These are phyloP conservation scores for Psix sp. DNA, from an alignment of 1,140 invertebrate genomes.

Conservation along the genomic window DNA sequence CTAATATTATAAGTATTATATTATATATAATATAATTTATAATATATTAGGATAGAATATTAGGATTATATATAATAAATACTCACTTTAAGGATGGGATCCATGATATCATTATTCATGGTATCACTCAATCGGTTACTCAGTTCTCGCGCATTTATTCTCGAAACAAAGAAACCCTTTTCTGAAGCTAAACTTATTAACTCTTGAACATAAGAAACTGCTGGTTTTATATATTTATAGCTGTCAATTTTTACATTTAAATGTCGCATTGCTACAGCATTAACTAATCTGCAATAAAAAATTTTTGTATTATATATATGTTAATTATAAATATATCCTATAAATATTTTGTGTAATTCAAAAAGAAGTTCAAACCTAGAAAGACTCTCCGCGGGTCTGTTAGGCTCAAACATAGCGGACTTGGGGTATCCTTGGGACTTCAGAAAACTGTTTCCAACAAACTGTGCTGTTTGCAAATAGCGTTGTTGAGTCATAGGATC, in stretches of 20 bases:
- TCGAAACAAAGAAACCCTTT: conserved; percentile 80
- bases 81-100: conserved; percentile 82
- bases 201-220: conserved; percentile 83
- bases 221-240: conserved; percentile 84
- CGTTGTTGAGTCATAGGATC: conserved; percentile 86
- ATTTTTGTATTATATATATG: not conserved
- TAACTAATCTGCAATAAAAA: conserved; percentile 75
- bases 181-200: conserved; percentile 82
- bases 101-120: conserved; percentile 87
- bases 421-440: conserved; percentile 86
- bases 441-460: conserved; percentile 85
- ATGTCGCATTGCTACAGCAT: conserved; percentile 83
- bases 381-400: conserved; percentile 82
- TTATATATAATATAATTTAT: no score
- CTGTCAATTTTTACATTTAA: conserved; percentile 85
- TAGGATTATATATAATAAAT: not conserved
- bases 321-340: no score
- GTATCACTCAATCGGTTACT: conserved; percentile 86
- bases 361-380: conserved; percentile 75
- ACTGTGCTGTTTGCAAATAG: conserved; percentile 82
- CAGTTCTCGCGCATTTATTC: conserved; percentile 80
- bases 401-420: conserved; percentile 82
- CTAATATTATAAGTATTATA: no score
- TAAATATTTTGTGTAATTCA: conserved; percentile 6
- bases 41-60: not conserved